phyloP scores from a whole-genome alignment of 2,797 vertebrate species.

The Cyprinella venusta region DNA sequence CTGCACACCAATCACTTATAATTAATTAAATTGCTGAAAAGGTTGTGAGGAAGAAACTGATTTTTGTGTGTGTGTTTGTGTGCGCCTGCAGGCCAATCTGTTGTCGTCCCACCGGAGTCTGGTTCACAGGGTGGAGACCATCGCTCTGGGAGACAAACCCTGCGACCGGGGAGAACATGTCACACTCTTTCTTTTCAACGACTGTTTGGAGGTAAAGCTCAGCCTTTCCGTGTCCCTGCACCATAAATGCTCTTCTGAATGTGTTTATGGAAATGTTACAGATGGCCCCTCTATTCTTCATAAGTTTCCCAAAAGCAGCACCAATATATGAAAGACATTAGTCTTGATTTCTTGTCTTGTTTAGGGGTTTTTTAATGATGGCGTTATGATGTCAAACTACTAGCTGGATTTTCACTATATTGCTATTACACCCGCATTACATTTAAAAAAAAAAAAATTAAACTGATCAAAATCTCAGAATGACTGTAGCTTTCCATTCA shows the following conservation, averaged over 20 bases:
- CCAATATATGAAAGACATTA: conserved; percentile 1
- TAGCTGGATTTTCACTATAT: neutral
- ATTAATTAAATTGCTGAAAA: neutral
- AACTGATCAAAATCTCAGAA: neutral
- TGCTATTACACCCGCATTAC: neutral
- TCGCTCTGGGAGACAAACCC: conserved; percentile 90
- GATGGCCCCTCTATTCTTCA: neutral
- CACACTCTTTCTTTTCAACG: conserved; percentile 96
- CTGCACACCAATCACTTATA: neutral
- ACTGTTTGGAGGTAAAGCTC: conserved; percentile 92
- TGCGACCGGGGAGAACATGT: conserved; percentile 96
- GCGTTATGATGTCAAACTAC: neutral
- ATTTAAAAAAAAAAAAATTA: neutral
- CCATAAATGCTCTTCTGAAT: neutral
- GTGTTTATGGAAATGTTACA: neutral
- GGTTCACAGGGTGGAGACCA: conserved; percentile 90
- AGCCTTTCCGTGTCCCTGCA: neutral
- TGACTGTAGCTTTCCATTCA: neutral
- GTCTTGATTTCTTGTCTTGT: conserved; percentile 10
- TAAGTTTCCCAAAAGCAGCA: neutral
- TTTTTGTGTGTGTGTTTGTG: neutral
- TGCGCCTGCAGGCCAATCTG: conserved; percentile 86
- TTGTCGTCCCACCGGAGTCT: conserved; percentile 95
- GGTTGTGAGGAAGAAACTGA: neutral
- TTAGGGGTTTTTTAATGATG: neutral